These are phyloP conservation scores for Thamnophis sirtalis DNA, from an alignment of 2,113 vertebrate genomes.

Conservation along the genomic window DNA sequence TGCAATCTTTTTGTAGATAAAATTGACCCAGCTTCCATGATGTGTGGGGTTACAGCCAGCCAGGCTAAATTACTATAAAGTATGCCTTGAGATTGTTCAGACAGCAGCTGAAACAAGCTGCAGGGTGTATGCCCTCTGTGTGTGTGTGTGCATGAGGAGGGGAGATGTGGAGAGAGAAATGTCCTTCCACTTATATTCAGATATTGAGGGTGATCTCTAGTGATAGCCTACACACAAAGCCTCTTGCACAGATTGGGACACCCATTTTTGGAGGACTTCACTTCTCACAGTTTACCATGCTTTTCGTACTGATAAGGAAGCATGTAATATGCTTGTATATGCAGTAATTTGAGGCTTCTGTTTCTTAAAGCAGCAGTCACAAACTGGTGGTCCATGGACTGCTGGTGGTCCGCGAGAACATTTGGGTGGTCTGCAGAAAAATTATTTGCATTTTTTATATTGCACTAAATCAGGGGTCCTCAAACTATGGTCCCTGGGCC, in stretches of 20 bases:
- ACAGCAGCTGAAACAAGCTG: not conserved
- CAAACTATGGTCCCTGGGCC: no score
- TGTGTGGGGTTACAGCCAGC: not conserved
- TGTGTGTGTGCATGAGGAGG: not conserved
- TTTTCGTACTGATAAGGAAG: not conserved
- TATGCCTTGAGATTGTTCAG: not conserved
- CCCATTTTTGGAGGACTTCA: not conserved
- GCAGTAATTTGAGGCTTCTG: not conserved
- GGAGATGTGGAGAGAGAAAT: not conserved
- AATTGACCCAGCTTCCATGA: not conserved
- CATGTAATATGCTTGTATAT: not conserved
- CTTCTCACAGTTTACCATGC: not conserved
- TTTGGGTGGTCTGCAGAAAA: no score
- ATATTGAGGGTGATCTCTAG: not conserved
- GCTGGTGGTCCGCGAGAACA: no score
- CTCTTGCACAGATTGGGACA: not conserved
- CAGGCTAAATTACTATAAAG: not conserved
- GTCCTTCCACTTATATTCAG: not conserved
- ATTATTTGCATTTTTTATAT: no score
- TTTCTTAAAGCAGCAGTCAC: not conserved
- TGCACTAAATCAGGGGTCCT: no score
- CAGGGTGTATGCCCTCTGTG: not conserved
- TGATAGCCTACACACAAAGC: not conserved
- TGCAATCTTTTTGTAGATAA: not conserved
- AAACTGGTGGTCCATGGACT: no score